These are phyloP conservation scores for Labroides dimidiatus DNA, from an alignment of 2,797 vertebrate genomes.

Conservation along the genomic window DNA sequence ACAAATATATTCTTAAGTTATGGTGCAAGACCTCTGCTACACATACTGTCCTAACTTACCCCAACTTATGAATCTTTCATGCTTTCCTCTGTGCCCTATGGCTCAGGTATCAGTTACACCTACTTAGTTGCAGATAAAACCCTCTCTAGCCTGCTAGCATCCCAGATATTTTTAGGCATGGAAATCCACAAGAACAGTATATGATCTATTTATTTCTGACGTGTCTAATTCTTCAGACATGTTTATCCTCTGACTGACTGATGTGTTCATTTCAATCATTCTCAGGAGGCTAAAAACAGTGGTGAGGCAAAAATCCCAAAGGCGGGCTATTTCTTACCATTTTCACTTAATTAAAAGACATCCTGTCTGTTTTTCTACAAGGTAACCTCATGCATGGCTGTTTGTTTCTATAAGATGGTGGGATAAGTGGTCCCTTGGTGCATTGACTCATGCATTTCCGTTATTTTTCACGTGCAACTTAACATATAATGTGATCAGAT, in stretches of 20 bases:
- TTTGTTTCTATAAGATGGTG: conserved; percentile 12
- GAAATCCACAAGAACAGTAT: conserved; percentile 1
- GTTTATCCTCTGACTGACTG: conserved; percentile 35
- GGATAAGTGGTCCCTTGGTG: neutral
- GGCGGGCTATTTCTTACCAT: conserved; percentile 6
- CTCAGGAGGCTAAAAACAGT: conserved; percentile 25
- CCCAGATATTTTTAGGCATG: neutral
- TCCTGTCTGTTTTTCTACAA: conserved; percentile 18
- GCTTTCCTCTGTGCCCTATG: conserved; percentile 14
- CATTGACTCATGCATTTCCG: neutral
- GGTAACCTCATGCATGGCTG: conserved; percentile 10
- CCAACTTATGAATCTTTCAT: conserved; percentile 48
- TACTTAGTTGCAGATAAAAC: conserved; percentile 6
- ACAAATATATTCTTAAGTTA: conserved; percentile 3
- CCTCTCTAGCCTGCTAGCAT: conserved; percentile 9
- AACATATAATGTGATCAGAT: neutral
- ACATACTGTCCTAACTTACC: conserved; percentile 4
- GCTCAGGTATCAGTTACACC: conserved; percentile 24
- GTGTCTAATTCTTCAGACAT: conserved; percentile 6
- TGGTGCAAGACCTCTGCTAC: conserved; percentile 21
- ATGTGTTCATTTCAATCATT: conserved; percentile 41
- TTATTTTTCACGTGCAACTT: too few species aligned
- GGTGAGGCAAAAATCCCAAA: conserved; percentile 12
- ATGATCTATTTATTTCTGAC: neutral
- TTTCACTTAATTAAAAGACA: conserved; percentile 52